Base-by-base conservation (phyloP, 2,797 vertebrate genomes). In the Petrocephalus sullivani region DNA sequence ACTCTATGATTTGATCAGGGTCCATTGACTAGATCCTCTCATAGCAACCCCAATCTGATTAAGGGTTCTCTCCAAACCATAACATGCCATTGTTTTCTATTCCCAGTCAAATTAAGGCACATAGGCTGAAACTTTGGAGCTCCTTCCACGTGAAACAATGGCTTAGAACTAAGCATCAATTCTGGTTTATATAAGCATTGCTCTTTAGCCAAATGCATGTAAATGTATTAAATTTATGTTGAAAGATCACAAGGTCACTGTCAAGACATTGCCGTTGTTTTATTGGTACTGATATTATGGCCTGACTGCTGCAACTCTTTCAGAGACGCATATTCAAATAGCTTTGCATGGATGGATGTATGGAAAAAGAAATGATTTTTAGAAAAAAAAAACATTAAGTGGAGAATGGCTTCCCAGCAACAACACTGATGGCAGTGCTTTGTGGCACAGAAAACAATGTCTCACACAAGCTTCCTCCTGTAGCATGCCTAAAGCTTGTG, bases 11-110 rank as follows among this genome's bases (percentile, higher is more conserved):
- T 41, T 41, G 85, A 86, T 86, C 56, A 86, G 56, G 56, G 85
- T 58, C 33, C 54, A 41, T 41, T 54, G 85, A 86, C 28, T 86
- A 86, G 85, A 86, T 86, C 85, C 57, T 86, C 56, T 86, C 54
- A 60, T 61, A 41, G 19, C 85, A 58, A 41, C 82, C 51, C 9
- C 85, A 41, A 86, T 41, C 33, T 86, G 85, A 86, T 86, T 86
- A 58, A 33, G 57, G 56, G 19, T 56, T 56, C 54, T 61, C 85
- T 86, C 85, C 85, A 86, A 41, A 86, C 56, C 85, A 37, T 85
- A 85, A 56, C 83, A 54, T 86, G 57, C 21, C 85, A 86, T 86
- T 60, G 85, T 86, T 61, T 56, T 86, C 85, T 28, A 46, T 60
- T 86, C 85, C 83, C 53, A 56, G 51, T 86, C 28, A 41, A 86